Base-by-base conservation (phyloP, 30 jellyfish, hydroid and myxozoan species). In the Haliclystus octoradiatus region DNA sequence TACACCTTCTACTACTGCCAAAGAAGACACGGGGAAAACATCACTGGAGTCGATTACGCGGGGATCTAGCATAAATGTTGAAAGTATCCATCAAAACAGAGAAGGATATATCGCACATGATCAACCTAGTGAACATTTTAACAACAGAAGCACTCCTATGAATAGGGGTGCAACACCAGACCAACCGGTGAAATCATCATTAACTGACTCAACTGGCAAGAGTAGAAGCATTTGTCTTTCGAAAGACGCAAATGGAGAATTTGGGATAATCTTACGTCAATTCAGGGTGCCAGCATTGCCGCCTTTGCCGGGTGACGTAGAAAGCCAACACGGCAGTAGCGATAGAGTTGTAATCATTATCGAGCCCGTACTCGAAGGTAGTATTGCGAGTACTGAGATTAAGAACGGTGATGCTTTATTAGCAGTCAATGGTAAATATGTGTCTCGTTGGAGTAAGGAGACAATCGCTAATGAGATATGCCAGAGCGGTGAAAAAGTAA, bases 381-480 rank as follows among this genome's bases (percentile, higher is more conserved):
- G 57, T 19, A 5, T 5, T 19, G 9, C 19, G 57, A 40, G 19
- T 5, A 40, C 14, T 9, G 57, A 40, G 19, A 9, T 40, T 9
- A 40, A 19, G 19, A 5, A 9, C 9, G 98, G 98, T 0, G 98
- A 89, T 63, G 72, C 92, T 19, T 82, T 89, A 2, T 78, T 89
- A 1, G 93, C 84, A 67, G 90, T 89, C 30, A 80, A 89, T 77
- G 98, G 95, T 28, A 33, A 34, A 31, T 81, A 76, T 81, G 95
- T 89, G 13, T 95, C 76, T 52, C 72, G 62, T 50, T 52, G 75
- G 30, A 47, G 83, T 13, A 61, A 84, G 26, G 95, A 89, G 35
- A 71, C 67, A 49, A 89, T 89, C 32, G 70, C 74, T 67, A 86
- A 82, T 61, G 81, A 57, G 91, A 80, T 89, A 2, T 82, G 95